Base-by-base conservation (phyloP, 2,888 invertebrate genomes). In the Latrodectus elegans region DNA sequence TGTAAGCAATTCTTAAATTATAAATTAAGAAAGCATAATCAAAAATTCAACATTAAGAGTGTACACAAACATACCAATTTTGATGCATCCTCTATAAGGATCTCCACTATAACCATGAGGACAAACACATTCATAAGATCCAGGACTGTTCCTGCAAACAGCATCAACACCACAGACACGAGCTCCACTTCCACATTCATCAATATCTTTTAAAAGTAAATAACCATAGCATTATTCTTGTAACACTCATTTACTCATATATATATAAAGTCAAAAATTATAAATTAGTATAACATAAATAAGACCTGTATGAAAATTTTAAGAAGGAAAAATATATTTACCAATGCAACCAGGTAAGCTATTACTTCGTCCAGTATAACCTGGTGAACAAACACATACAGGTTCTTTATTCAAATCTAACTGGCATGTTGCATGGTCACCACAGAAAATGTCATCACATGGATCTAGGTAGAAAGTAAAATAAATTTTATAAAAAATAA, bases 401-500 rank as follows among this genome's bases (percentile, higher is more conserved):
- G 97, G 96, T 90, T 94, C 94, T 91, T 96, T 95, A 91, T 96
- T 96, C 9, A 70, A 53, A 81, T 95, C 94, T 80, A 97, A 92
- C 94, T 97, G 95, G 92, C 97, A 97, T 91, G 97, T 96, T 9
- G 97, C 95, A 92, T 97, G 97, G 74, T 96, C 95, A 74, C 96
- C 96, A 92, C 97, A 97, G 84, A 94, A 94, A 64, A 96, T 93
- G 51, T 95, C 94, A 93, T 97, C 97, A 92, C 97, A 97, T 0
- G 97, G 97, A 95, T 97, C 96, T 96, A 92, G n/a, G 52, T 15
- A 80, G n/a, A 9, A 14, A 10, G 12, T 12, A 22, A 68, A 68
- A 68, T 68, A n/a, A 68, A 60, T 60, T 14, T 55, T 14, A 1
- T 55, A 15, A 10, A 15, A 10, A 60, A 10, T 60, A 60, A 60